phyloP scores from a whole-genome alignment of 2,888 invertebrate species.

The Helobdella robusta region DNA sequence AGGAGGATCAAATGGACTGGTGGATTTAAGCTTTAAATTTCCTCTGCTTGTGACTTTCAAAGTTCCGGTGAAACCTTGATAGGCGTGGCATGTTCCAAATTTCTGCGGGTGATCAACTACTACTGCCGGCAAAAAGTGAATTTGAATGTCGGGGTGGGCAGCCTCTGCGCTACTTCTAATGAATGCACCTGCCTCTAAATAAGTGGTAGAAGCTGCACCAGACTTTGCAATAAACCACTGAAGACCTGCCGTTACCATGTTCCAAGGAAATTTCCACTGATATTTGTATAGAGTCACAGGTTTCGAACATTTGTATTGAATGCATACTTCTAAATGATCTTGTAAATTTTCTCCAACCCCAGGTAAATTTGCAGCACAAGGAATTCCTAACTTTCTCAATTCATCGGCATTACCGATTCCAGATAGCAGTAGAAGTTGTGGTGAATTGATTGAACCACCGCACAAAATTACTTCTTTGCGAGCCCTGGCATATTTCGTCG shows the following conservation, averaged over 20 bases:
- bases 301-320: slow-evolving; percentile 50
- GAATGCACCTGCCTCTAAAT: slow-evolving; percentile 53
- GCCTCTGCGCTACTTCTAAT: slow-evolving; percentile 45
- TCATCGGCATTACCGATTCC: slow-evolving; percentile 64
- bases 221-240: slow-evolving; percentile 49
- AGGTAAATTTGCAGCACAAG: slow-evolving; percentile 57
- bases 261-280: slow-evolving; percentile 53
- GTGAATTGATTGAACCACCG: slow-evolving; percentile 82
- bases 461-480: slow-evolving; percentile 71
- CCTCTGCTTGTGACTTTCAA: slow-evolving; percentile 78
- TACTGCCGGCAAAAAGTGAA: slow-evolving; percentile 53
- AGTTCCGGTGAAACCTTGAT: slow-evolving; percentile 52
- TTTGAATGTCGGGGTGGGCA: slow-evolving; percentile 52
- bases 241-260: slow-evolving; percentile 52
- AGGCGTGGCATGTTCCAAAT: slow-evolving; percentile 51
- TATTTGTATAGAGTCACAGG: slow-evolving; percentile 52
- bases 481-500: slow-evolving; percentile 50
- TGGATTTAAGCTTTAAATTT: slow-evolving; percentile 63
- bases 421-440: slow-evolving; percentile 84
- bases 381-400: slow-evolving; percentile 53
- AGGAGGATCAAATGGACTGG: slow-evolving; percentile 69
- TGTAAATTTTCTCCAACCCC: slow-evolving; percentile 68
- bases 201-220: slow-evolving; percentile 51
- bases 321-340: slow-evolving; percentile 61
- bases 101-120: slow-evolving; percentile 52